Percentiles rank a stretch among this genome's conserved stretches.
These are phyloP conservation scores for Erythrolamprus reginae DNA, from an alignment of 2,113 vertebrate species.

Conservation along the genomic window DNA sequence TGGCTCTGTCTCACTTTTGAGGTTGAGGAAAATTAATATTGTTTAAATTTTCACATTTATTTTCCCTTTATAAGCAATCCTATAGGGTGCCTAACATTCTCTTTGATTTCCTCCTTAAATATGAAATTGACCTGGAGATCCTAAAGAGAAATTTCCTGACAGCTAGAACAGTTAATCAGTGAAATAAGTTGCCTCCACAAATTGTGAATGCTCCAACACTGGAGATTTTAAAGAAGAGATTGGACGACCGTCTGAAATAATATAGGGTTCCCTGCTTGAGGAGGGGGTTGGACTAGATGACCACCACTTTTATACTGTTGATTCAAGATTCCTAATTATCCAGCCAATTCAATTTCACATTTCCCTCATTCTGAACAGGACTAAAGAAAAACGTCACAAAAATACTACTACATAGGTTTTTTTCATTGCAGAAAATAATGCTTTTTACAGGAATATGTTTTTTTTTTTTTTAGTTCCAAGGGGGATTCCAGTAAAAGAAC, in stretches of 20 bases:
- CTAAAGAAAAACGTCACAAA: not conserved
- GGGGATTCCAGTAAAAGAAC: slow-evolving; percentile 43
- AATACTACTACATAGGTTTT: not conserved
- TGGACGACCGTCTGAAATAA: not conserved
- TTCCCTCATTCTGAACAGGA: not conserved
- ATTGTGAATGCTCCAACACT: not conserved
- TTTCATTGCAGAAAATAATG: not conserved
- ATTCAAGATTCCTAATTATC: not conserved
- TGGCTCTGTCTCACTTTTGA: not conserved
- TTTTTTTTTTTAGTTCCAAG: slow-evolving; percentile 48
- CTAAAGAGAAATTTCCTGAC: not conserved
- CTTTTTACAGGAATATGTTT: not conserved
- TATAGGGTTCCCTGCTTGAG: not conserved
- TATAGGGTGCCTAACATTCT: not conserved
- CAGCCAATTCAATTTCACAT: not conserved
- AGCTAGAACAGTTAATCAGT: not conserved
- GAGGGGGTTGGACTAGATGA: not conserved
- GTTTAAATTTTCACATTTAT: not conserved
- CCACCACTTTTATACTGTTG: not conserved
- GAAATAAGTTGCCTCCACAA: not conserved
- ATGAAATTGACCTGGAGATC: not conserved
- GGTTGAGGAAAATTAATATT: not conserved
- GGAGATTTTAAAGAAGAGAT: not conserved
- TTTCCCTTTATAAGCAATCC: not conserved
- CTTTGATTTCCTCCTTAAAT: not conserved